Percentiles rank a stretch among this genome's conserved stretches.
phyloP scores from a whole-genome alignment of 2,113 vertebrate species.

The Paramisgurnus dabryanus region DNA sequence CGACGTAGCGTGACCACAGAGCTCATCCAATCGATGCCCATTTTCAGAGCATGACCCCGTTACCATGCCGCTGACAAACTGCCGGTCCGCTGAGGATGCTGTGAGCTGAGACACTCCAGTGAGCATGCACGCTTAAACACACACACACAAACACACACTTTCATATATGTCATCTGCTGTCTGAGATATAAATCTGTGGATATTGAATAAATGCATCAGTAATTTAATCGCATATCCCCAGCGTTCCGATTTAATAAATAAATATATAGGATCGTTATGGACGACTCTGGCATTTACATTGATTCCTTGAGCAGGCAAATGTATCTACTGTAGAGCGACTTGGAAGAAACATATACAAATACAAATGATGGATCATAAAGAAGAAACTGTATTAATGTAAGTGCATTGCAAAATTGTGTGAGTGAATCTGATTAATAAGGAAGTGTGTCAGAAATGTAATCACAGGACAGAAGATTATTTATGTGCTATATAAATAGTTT shows the following conservation, averaged over 20 bases:
- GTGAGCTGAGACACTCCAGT: constrained; percentile 31
- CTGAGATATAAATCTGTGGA: constrained; percentile 9
- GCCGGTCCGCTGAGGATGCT: constrained; percentile 40
- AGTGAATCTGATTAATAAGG: neutral
- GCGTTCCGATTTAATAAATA: neutral
- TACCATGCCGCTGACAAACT: constrained; percentile 45
- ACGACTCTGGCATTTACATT: neutral
- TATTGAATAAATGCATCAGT: neutral
- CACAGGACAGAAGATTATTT: neutral
- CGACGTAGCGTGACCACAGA: constrained; percentile 45
- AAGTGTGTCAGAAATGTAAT: neutral
- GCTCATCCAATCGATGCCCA: constrained; percentile 54
- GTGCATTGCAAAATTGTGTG: neutral
- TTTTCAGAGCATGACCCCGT: constrained; percentile 57
- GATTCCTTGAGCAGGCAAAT: neutral
- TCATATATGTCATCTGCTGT: constrained; percentile 12
- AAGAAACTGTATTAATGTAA: neutral
- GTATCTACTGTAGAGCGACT: too few relatives aligned
- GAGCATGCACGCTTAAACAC: constrained; percentile 14
- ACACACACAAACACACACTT: constrained; percentile 27
- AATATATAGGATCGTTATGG: neutral
- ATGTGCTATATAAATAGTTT: too few relatives aligned
- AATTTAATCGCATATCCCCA: neutral
- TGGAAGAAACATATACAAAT: neutral
- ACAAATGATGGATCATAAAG: neutral